Percentiles rank a stretch among this genome's conserved stretches.
These are phyloP conservation scores for Proterorhinus semilunaris DNA, from an alignment of 2,113 vertebrate genomes.

Conservation along the genomic window DNA sequence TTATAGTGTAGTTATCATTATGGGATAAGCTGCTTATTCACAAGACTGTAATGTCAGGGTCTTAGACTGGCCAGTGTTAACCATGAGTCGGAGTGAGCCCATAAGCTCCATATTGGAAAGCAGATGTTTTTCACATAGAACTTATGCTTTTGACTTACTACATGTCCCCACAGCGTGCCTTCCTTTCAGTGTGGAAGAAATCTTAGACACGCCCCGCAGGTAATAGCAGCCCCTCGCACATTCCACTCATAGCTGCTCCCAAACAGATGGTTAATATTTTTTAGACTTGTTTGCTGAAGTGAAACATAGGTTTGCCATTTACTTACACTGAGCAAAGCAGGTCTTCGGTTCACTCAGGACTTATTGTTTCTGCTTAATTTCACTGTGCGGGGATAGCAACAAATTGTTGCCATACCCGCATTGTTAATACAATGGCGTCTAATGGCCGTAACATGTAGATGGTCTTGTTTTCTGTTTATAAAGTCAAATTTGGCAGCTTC, in stretches of 20 bases:
- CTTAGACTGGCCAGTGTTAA: constrained; percentile 30
- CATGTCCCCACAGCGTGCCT: background rate
- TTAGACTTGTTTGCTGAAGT: constrained; percentile 22
- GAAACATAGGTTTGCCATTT: background rate
- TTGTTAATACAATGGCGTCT: too few relatives aligned
- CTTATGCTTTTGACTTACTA: constrained; percentile 9
- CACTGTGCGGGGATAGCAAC: too few relatives aligned
- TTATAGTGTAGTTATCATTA: constrained; percentile 42
- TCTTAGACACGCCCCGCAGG: constrained; percentile 40
- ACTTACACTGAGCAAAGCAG: too few relatives aligned
- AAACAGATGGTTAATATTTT: constrained; percentile 70
- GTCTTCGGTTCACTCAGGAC: too few relatives aligned
- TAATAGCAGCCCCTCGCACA: constrained; percentile 57
- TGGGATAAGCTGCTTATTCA: constrained; percentile 31
- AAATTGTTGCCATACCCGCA: too few relatives aligned
- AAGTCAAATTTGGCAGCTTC: too few relatives aligned
- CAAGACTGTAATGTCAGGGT: constrained; percentile 27
- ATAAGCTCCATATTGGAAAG: constrained; percentile 25
- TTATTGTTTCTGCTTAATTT: too few relatives aligned
- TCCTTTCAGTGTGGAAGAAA: constrained; percentile 17
- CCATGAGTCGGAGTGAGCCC: constrained; percentile 29
- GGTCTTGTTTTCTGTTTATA: too few relatives aligned
- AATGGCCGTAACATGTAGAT: too few relatives aligned
- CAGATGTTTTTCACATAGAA: constrained; percentile 14
- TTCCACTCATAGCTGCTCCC: constrained; percentile 62